Base-by-base conservation (phyloP, 2,113 vertebrate species). In the Peromyscus maniculatus region DNA sequence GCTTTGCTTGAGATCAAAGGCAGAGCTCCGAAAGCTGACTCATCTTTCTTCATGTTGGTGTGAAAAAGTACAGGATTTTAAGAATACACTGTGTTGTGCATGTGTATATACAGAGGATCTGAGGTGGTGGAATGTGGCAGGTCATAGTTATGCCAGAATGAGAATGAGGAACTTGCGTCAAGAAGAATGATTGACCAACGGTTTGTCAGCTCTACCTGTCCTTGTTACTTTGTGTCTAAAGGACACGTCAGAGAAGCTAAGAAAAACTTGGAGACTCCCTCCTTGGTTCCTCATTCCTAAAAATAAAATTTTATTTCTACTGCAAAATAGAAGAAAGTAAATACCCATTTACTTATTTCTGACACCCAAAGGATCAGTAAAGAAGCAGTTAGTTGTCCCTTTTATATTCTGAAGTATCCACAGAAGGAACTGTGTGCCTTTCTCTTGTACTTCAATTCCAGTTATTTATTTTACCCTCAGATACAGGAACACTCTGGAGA, bases 201-300 rank as follows among this genome's bases (percentile, higher is more conserved):
- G 26, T 62, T 94, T 91, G 46, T 89, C 79, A 87, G 5, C 4
- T 94, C 86, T 39, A 10, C 84, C 91, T 97, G 36, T 4, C 77
- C 46, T 94, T 95, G 43, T 69, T 69, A 96, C 74, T 97, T 21
- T 13, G 3, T 96, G 57, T 77, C 89, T 95, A 2, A 69, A 96
- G 98, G 91, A 92, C 89, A 89, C 46, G 92, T 66, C 91, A 97
- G 95, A 89, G 80, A 90, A 97, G 96, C 84, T 96, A 91, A 93
- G 43, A 79, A 78, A 59, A 57, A 88, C 97, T 89, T 96, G 33
- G 86, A 91, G 71, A 62, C 10, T 74, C 87, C 31, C 10, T 91
- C 91, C 79, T n/a, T 82, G 16, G 52, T 72, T 10, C 10, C 83
- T 62, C 13, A 87, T 84, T 93, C 78, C 84, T 95, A 93, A 96